Evolutionary conservation across 2,113 vertebrate genomes (phyloP).

Genomic region (Dicrurus megarhynchus): DNA sequence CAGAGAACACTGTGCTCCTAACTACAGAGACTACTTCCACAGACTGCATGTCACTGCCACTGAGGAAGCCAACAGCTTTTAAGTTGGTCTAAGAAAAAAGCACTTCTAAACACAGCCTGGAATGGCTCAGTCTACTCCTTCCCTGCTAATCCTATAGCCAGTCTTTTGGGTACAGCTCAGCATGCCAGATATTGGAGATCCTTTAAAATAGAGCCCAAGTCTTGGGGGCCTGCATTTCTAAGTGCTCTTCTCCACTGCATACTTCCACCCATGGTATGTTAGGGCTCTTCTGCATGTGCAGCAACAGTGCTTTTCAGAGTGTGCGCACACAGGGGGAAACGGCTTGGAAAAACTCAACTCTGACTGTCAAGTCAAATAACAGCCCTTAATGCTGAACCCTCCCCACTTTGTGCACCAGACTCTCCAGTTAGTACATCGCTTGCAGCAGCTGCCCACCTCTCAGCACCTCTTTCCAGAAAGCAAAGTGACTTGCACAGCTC

Average conservation of each 20-base stretch:
- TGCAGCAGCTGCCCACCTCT: not conserved
- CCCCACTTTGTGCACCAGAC: not conserved
- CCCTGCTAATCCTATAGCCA: not conserved
- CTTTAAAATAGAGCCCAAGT: not conserved
- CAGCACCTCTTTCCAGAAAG: not conserved
- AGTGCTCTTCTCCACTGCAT: not conserved
- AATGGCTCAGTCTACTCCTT: not conserved
- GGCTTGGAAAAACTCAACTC: not conserved
- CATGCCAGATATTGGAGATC: not conserved
- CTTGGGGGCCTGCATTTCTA: not conserved
- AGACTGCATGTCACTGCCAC: not conserved
- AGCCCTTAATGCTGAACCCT: not conserved
- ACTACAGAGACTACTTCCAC: not conserved
- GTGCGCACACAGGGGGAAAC: not conserved
- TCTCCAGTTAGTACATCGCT: not conserved
- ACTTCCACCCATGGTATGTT: not conserved
- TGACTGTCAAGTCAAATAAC: constrained; percentile 14
- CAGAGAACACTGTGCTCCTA: not conserved
- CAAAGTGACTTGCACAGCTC: not conserved
- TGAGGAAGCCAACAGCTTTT: not conserved
- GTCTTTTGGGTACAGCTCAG: not conserved
- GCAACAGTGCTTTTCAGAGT: not conserved
- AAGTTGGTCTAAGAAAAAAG: not conserved
- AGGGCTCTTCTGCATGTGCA: not conserved
- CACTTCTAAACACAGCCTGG: not conserved